A percentile compares a stretch with the other conserved stretches of the same genome.
These are phyloP conservation scores for Epinotia demarniana DNA, from an alignment of 2,888 invertebrate genomes.

Conservation along the genomic window DNA sequence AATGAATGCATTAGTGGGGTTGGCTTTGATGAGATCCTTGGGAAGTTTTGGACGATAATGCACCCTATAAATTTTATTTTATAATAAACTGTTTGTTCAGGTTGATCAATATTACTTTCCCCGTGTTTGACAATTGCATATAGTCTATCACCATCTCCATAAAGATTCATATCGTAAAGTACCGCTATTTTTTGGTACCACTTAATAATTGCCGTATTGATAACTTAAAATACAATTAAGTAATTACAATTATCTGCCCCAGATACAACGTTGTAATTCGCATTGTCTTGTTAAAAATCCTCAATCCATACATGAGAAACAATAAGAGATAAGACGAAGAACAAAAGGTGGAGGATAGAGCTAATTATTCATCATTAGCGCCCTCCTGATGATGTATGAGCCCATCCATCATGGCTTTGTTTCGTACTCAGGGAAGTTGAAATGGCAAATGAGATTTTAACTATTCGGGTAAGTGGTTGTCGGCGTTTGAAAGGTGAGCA, in stretches of 20 bases:
- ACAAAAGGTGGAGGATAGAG: slow-evolving; percentile 60
- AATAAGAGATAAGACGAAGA: slow-evolving; percentile 58
- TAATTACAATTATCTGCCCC: neutral
- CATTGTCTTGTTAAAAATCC: slow-evolving; percentile 30
- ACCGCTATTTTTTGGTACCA: neutral
- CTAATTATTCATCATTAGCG: slow-evolving; percentile 75
- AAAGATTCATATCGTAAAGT: too few species aligned
- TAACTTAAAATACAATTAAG: neutral
- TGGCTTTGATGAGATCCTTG: slow-evolving; percentile 44
- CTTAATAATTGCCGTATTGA: neutral
- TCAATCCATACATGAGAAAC: slow-evolving; percentile 48
- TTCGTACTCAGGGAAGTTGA: slow-evolving; percentile 46
- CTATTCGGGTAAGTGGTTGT: slow-evolving; percentile 11
- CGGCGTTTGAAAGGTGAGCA: slow-evolving; percentile 2
- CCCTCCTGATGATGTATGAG: slow-evolving; percentile 64
- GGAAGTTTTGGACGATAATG: slow-evolving; percentile 42
- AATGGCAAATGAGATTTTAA: slow-evolving; percentile 31
- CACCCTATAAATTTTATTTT: slow-evolving; percentile 34
- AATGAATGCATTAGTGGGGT: slow-evolving; percentile 53
- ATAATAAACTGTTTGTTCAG: slow-evolving; percentile 30
- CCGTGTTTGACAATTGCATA: neutral
- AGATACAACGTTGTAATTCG: neutral
- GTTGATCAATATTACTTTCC: neutral
- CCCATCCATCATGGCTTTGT: slow-evolving; percentile 66
- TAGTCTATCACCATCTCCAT: neutral